phyloP scores from a whole-genome alignment of 1,140 invertebrate genomes.

The Babylonia areolata region DNA sequence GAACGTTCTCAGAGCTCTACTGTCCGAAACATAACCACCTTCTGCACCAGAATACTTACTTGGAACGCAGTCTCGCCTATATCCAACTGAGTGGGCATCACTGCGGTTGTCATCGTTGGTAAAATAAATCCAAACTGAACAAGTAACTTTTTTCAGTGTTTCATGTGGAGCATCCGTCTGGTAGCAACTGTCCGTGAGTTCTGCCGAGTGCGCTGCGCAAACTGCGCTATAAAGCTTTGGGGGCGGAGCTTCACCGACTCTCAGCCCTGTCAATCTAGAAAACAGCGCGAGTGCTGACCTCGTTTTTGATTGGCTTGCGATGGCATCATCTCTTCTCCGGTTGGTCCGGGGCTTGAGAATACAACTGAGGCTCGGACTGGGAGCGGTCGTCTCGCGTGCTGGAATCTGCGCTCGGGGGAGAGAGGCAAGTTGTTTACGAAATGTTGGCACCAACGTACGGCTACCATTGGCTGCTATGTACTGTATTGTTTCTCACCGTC shows the following conservation, averaged over 20 bases:
- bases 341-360: slow-evolving; percentile 13
- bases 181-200: background rate
- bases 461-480: slow-evolving; percentile 31
- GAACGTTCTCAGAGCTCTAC: too few relatives aligned
- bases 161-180: background rate
- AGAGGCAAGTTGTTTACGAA: slow-evolving; percentile 32
- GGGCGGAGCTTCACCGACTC: slow-evolving; percentile 20
- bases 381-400: slow-evolving; percentile 21
- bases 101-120: background rate
- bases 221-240: slow-evolving; percentile 3
- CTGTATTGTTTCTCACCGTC: slow-evolving; percentile 2
- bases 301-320: slow-evolving; percentile 10
- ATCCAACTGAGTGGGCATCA: slow-evolving; percentile 22
- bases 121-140: background rate
- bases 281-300: slow-evolving; percentile 16
- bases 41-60: background rate
- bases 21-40: too few relatives aligned
- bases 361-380: background rate
- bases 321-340: slow-evolving; percentile 19
- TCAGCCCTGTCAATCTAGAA: background rate
- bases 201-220: background rate
- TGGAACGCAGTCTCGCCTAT: slow-evolving; percentile 1
- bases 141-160: background rate
- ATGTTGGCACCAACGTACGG: background rate
- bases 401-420: background rate